phyloP scores from a whole-genome alignment of 2,797 vertebrate genomes.

The Schizothorax lantsangensis region DNA sequence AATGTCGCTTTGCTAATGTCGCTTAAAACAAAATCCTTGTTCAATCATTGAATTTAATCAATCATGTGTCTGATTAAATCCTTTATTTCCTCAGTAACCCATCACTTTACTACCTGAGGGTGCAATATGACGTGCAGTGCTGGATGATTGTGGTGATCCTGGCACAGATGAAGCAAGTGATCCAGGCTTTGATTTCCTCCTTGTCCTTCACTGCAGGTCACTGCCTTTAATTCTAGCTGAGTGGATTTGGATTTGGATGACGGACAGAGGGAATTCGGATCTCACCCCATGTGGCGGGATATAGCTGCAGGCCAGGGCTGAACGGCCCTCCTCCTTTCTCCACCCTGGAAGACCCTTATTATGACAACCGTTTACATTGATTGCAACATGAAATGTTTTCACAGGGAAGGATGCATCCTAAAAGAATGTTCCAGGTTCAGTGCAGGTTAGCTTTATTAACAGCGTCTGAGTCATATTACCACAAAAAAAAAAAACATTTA shows the following conservation, averaged over 20 bases:
- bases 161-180: neutral
- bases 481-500: neutral
- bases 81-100: neutral
- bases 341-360: conserved; percentile 8
- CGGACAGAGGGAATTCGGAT: neutral
- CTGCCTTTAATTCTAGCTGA: conserved; percentile 43
- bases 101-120: neutral
- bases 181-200: neutral
- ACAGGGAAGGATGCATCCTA: neutral
- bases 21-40: neutral
- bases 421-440: neutral
- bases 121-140: neutral
- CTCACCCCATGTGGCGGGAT: neutral
- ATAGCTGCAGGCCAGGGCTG: conserved; percentile 43
- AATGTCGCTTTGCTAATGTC: neutral
- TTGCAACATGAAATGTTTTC: neutral
- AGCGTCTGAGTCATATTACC: neutral
- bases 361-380: conserved; percentile 5
- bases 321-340: conserved; percentile 3
- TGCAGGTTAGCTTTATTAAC: neutral
- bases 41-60: neutral
- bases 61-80: neutral
- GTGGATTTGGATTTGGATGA: conserved; percentile 39
- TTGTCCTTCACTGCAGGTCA: conserved; percentile 16
- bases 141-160: neutral